Evolutionary conservation across 2,113 vertebrate species (phyloP).

Genomic region (Tylochromis polylepis): DNA sequence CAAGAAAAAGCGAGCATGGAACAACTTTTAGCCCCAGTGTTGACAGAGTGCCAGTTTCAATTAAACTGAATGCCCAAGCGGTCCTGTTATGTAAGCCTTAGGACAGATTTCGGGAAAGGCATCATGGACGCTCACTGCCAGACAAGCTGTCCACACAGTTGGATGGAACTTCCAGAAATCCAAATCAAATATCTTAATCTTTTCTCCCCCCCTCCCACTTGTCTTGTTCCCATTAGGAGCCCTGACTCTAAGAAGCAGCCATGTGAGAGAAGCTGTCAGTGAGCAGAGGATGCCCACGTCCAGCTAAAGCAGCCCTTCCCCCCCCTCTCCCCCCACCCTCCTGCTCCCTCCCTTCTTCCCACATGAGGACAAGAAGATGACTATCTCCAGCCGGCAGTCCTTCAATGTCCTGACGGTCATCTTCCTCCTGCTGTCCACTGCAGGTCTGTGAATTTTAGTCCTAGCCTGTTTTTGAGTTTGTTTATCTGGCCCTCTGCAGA

Average conservation of each 20-base stretch:
- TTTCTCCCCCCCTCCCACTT: neutral
- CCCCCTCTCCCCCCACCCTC: constrained; percentile 18
- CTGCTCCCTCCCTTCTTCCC: constrained; percentile 52
- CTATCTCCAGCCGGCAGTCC: constrained; percentile 87
- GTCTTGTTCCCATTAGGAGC: constrained; percentile 60
- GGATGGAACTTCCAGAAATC: constrained; percentile 20
- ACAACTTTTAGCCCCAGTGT: neutral
- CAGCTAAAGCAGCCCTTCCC: constrained; percentile 53
- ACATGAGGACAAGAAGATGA: constrained; percentile 92
- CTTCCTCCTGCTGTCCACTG: constrained; percentile 82
- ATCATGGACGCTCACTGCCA: constrained; percentile 1
- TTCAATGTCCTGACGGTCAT: constrained; percentile 85
- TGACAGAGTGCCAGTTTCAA: neutral
- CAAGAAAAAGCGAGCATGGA: neutral
- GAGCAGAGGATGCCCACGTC: constrained; percentile 58
- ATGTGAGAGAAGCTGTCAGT: constrained; percentile 66
- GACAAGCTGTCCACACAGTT: constrained; percentile 24
- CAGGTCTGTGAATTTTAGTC: constrained; percentile 76
- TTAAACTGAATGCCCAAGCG: neutral
- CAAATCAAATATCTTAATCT: constrained; percentile 41
- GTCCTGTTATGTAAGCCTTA: neutral
- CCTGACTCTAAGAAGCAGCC: constrained; percentile 48
- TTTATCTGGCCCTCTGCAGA: neutral
- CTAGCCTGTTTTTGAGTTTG: neutral
- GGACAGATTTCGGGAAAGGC: constrained; percentile 5